Evolutionary conservation across 2,797 vertebrate genomes (phyloP).

Genomic region (Ceryle rudis): DNA sequence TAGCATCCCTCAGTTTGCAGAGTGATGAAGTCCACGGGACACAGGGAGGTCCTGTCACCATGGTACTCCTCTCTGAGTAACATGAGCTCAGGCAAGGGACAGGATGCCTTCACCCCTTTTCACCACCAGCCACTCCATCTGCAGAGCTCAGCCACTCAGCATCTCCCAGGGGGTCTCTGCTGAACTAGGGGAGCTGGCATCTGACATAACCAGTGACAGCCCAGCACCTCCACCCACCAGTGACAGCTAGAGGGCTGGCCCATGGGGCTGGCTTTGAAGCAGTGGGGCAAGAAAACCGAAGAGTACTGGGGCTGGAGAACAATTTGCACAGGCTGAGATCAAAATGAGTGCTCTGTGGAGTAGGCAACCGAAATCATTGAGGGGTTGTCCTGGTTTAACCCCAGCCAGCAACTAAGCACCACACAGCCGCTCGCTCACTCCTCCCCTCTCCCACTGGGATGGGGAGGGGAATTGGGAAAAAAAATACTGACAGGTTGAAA

Average conservation of each 20-base stretch:
- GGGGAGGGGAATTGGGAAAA: neutral
- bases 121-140: rapidly evolving
- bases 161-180: neutral
- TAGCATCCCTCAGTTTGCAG: rapidly evolving
- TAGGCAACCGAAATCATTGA: rapidly evolving
- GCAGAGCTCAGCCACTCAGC: neutral
- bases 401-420: neutral
- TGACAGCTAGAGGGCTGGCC: rapidly evolving
- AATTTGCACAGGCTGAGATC: rapidly evolving
- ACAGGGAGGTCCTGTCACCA: rapidly evolving
- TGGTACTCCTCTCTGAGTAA: neutral
- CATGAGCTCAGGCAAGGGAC: rapidly evolving
- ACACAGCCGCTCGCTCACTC: neutral
- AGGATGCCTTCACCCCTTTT: neutral
- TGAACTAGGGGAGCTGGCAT: rapidly evolving
- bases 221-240: rapidly evolving
- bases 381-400: neutral
- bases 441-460: neutral
- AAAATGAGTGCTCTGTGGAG: neutral
- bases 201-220: rapidly evolving
- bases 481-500: neutral
- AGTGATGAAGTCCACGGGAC: neutral
- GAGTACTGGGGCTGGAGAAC: neutral
- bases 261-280: neutral
- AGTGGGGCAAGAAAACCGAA: neutral